A percentile compares a stretch with the other conserved stretches of the same genome.
Conservation (phyloP, 2,888 invertebrate genomes). For the Netelia virgata region DNA sequence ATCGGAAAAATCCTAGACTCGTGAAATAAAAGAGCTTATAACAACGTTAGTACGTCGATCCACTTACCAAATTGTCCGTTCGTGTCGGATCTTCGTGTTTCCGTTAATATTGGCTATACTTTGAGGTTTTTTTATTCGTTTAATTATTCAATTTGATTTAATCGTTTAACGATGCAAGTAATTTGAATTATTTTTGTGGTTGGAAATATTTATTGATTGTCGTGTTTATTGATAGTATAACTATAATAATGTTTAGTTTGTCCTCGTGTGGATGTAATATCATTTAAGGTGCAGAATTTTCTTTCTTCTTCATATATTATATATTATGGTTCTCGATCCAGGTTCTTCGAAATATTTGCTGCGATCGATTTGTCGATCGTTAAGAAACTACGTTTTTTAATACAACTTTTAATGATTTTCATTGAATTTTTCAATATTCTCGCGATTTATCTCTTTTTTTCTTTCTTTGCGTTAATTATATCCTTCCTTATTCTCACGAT, state of each 20-base stretch:
- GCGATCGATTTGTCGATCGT: background rate
- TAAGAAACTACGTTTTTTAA: background rate
- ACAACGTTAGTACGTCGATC: background rate
- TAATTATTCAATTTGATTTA: slow-evolving; percentile 1
- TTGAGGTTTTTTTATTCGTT: background rate
- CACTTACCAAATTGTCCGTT: slow-evolving; percentile 42
- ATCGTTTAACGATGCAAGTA: background rate
- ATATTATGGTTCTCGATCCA: background rate
- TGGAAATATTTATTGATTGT: slow-evolving; percentile 8
- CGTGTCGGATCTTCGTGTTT: background rate
- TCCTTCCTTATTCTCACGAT: slow-evolving; percentile 34
- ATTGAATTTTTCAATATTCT: background rate
- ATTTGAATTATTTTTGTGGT: slow-evolving; percentile 3
- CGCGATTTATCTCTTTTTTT: background rate
- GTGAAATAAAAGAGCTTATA: background rate
- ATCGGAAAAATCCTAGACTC: background rate
- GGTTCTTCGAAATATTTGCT: background rate
- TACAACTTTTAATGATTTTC: background rate
- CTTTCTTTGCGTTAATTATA: background rate
- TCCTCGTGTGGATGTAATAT: background rate
- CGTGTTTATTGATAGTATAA: slow-evolving; percentile 6
- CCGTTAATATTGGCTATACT: background rate
- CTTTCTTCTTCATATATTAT: no score
- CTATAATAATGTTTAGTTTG: background rate
- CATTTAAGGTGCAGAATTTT: no score